These are phyloP conservation scores for Subanguina moxae DNA, from an alignment of 1,140 invertebrate species.

Conservation along the genomic window DNA sequence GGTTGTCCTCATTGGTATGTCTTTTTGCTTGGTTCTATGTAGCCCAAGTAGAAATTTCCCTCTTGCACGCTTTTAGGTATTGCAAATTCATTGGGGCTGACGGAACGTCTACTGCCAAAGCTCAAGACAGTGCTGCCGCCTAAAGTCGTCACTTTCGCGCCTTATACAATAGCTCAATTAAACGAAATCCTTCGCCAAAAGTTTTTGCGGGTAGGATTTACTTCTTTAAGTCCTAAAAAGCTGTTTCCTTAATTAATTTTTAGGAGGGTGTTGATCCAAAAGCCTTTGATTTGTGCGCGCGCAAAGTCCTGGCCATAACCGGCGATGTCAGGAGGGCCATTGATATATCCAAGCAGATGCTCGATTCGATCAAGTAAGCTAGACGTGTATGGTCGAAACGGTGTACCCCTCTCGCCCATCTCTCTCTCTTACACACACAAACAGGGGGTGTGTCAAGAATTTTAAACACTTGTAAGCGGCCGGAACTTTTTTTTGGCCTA, in stretches of 20 bases:
- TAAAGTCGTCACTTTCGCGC: conserved; percentile 78
- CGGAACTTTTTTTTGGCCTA: no score
- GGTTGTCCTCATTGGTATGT: conserved; percentile 75
- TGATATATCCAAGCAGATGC: conserved; percentile 70
- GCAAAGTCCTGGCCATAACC: conserved; percentile 87
- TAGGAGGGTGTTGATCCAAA: conserved; percentile 59
- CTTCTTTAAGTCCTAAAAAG: neutral
- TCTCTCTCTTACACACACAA: no score
- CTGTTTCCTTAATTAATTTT: conserved; percentile 11
- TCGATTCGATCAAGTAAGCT: conserved; percentile 58
- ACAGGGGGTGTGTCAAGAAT: no score
- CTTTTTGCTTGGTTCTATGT: conserved; percentile 15
- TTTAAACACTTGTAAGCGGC: no score
- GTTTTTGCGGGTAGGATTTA: conserved; percentile 64
- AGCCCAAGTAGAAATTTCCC: no score
- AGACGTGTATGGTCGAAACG: neutral
- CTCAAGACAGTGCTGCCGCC: conserved; percentile 66
- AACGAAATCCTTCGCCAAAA: conserved; percentile 76
- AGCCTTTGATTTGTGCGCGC: conserved; percentile 81
- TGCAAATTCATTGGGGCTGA: conserved; percentile 88
- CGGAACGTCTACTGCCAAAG: conserved; percentile 79
- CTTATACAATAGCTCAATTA: conserved; percentile 87
- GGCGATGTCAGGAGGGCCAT: conserved; percentile 88
- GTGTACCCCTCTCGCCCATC: no score
- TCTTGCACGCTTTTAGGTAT: conserved; percentile 64